Conservation (phyloP, 2,797 vertebrate genomes). For the Gadopsis marmoratus region DNA sequence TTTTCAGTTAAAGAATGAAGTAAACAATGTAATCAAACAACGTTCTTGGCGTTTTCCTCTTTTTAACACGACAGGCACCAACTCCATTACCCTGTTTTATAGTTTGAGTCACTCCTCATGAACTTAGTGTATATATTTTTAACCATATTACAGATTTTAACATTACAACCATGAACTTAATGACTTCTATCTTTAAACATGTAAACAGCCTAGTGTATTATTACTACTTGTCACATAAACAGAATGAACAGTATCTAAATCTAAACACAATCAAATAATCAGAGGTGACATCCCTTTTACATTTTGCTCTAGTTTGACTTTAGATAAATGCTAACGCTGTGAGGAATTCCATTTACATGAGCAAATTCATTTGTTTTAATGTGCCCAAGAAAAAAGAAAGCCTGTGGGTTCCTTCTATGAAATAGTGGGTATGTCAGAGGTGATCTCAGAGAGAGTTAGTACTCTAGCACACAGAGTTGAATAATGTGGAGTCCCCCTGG, state of each 20-base stretch:
- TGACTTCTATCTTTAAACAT: no score
- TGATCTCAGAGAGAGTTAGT: conserved; percentile 67
- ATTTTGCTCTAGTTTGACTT: conserved; percentile 32
- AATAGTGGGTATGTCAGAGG: conserved; percentile 70
- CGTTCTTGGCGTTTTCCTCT: no score
- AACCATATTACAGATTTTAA: no score
- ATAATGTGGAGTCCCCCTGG: conserved; percentile 82
- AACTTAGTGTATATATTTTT: no score
- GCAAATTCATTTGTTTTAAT: conserved; percentile 63
- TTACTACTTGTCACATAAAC: no score
- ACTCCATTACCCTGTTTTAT: no score
- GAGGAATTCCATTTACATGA: conserved; percentile 49
- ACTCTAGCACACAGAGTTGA: conserved; percentile 66
- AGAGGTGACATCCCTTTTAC: not conserved
- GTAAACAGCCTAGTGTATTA: no score
- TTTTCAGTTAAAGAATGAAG: no score
- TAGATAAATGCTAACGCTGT: conserved; percentile 32
- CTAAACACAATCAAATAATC: conserved; percentile 16
- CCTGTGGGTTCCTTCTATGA: conserved; percentile 64
- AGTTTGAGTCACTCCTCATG: no score
- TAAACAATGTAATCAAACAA: no score
- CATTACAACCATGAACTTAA: no score
- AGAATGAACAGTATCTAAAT: not conserved
- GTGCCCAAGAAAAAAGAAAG: conserved; percentile 30
- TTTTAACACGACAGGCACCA: no score